Evolutionary conservation across 2,797 vertebrate genomes (phyloP).

Genomic region (Myripristis jacobus): DNA sequence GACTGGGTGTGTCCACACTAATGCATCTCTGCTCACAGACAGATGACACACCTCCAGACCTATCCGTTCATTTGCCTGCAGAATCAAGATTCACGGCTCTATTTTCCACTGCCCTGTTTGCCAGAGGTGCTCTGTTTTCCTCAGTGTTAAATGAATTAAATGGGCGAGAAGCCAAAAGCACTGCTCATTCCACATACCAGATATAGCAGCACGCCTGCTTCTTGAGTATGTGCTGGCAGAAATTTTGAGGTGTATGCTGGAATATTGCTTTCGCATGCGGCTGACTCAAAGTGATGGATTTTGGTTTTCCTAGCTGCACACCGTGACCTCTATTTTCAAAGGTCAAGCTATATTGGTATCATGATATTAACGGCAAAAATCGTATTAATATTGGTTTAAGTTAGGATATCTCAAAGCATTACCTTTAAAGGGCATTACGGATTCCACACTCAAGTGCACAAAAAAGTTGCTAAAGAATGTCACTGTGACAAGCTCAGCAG

Average conservation of each 20-base stretch:
- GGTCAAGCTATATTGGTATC: constrained; percentile 59
- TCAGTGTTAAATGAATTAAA: constrained; percentile 84
- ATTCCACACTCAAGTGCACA: constrained; percentile 29
- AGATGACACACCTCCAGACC: constrained; percentile 78
- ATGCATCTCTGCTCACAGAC: constrained; percentile 70
- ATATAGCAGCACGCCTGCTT: constrained; percentile 41
- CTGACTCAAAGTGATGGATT: constrained; percentile 52
- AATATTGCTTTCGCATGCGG: constrained; percentile 24
- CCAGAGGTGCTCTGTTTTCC: constrained; percentile 75
- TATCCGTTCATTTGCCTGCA: constrained; percentile 75
- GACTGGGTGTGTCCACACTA: constrained; percentile 61
- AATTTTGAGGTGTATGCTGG: constrained; percentile 26
- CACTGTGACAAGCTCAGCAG: constrained; percentile 43
- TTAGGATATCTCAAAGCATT: constrained; percentile 45
- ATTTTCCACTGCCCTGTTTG: constrained; percentile 69
- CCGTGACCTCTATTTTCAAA: constrained; percentile 59
- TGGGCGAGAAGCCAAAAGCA: constrained; percentile 71
- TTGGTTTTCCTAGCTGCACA: constrained; percentile 32
- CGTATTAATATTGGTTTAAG: constrained; percentile 39
- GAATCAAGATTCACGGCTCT: constrained; percentile 80
- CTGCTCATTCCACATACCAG: constrained; percentile 49
- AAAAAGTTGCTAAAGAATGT: constrained; percentile 47
- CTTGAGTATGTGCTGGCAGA: constrained; percentile 37
- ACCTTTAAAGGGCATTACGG: constrained; percentile 56
- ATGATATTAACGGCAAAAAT: constrained; percentile 33